These are phyloP conservation scores for Dione juno DNA, from an alignment of 2,888 invertebrate species.

Conservation along the genomic window DNA sequence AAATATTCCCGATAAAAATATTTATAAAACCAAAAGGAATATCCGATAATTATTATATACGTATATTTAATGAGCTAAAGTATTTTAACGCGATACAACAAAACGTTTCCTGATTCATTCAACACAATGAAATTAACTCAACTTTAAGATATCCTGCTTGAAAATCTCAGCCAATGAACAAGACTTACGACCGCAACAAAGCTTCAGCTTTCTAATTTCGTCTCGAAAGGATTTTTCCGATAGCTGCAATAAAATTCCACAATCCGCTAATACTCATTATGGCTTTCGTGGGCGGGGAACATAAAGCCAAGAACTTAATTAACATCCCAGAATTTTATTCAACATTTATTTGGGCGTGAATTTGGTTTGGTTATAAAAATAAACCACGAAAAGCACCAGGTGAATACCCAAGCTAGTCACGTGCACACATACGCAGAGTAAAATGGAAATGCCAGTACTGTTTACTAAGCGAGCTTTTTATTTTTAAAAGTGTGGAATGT, in stretches of 20 bases:
- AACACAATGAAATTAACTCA: slow-evolving; percentile 10
- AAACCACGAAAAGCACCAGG: slow-evolving; percentile 69
- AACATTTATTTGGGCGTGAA: slow-evolving; percentile 76
- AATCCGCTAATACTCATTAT: slow-evolving; percentile 62
- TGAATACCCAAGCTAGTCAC: slow-evolving; percentile 51
- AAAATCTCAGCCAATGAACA: slow-evolving; percentile 22
- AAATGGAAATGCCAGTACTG: slow-evolving; percentile 32
- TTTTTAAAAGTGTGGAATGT: slow-evolving; percentile 25
- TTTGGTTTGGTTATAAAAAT: slow-evolving; percentile 73
- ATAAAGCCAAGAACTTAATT: slow-evolving; percentile 78
- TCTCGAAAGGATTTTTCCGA: slow-evolving; percentile 37
- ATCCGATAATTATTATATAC: no score
- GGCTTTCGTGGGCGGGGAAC: slow-evolving; percentile 52
- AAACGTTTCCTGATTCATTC: not conserved
- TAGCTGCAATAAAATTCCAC: slow-evolving; percentile 38
- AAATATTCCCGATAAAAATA: not conserved
- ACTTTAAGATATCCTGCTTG: slow-evolving; percentile 19
- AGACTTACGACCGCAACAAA: slow-evolving; percentile 30
- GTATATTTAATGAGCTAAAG: no score
- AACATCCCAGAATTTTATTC: slow-evolving; percentile 66
- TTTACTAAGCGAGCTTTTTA: slow-evolving; percentile 28
- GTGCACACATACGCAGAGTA: slow-evolving; percentile 40
- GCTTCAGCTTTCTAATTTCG: slow-evolving; percentile 29
- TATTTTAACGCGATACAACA: not conserved
- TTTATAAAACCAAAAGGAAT: no score